A percentile compares a stretch with the other conserved stretches of the same genome.
These are phyloP conservation scores for Tragelaphus strepsiceros DNA, from an alignment of 2,113 vertebrate genomes.

Conservation along the genomic window DNA sequence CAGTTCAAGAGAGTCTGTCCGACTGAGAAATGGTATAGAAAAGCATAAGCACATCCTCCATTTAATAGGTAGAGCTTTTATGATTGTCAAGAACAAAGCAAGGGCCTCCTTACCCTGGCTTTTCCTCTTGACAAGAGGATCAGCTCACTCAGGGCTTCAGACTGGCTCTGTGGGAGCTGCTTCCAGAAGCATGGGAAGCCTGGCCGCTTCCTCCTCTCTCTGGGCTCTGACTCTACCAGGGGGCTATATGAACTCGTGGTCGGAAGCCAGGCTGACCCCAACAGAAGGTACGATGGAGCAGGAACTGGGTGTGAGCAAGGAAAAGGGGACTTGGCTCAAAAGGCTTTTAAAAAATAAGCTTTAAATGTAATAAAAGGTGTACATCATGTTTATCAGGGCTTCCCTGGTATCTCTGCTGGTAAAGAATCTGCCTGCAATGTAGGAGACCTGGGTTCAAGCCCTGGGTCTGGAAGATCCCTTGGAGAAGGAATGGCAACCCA, in stretches of 20 bases:
- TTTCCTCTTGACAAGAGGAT: neutral
- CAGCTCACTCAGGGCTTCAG: neutral
- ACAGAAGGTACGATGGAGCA: neutral
- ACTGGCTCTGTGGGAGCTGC: neutral
- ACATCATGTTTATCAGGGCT: neutral
- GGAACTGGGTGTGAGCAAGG: conserved; percentile 28
- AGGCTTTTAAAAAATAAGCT: conserved; percentile 31
- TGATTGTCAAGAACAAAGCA: neutral
- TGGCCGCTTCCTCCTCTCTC: neutral
- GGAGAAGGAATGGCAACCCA: neutral
- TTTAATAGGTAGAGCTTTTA: neutral
- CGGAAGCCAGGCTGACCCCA: neutral
- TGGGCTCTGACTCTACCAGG: neutral
- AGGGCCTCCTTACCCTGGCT: neutral
- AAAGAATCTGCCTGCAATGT: neutral
- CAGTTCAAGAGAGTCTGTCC: neutral
- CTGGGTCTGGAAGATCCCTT: neutral
- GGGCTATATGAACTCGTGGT: neutral
- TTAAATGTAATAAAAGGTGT: conserved; percentile 55
- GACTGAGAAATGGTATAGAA: neutral
- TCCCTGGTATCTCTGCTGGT: neutral
- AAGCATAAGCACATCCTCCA: neutral
- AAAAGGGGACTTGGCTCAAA: conserved; percentile 37
- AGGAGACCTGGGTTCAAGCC: neutral
- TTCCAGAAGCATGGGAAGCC: neutral